Conservation (phyloP, 2,888 invertebrate genomes). For the Ectemnius cavifrons region DNA sequence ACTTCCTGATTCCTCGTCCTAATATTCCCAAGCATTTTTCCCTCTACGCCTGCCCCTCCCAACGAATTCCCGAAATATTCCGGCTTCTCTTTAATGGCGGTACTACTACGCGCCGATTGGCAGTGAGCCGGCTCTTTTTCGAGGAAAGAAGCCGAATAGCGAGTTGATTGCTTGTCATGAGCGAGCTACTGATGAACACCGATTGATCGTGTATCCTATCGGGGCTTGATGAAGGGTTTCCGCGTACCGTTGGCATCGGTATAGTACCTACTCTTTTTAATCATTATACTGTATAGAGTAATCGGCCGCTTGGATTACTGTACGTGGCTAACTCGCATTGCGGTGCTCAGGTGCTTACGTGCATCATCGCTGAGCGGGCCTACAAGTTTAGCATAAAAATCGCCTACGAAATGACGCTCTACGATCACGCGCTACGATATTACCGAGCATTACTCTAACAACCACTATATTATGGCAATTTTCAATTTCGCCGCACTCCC, state of each 20-base stretch:
- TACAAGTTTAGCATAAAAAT: constrained; percentile 55
- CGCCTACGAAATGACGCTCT: constrained; percentile 43
- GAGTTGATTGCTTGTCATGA: neutral
- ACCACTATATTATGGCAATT: constrained; percentile 60
- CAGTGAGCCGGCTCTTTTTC: neutral
- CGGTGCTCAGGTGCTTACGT: constrained; percentile 50
- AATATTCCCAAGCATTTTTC: constrained; percentile 4
- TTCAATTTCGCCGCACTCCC: constrained; percentile 59
- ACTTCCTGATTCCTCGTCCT: neutral
- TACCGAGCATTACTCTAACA: constrained; percentile 60
- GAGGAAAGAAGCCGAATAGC: neutral
- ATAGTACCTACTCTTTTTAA: constrained; percentile 2
- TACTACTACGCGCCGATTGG: neutral
- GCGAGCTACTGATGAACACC: neutral
- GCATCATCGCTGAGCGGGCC: constrained; percentile 29
- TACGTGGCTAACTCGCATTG: constrained; percentile 20
- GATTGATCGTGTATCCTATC: neutral
- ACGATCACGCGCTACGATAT: constrained; percentile 45
- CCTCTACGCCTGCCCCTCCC: neutral
- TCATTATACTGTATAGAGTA: constrained; percentile 24
- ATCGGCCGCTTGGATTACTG: constrained; percentile 41
- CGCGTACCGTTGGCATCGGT: neutral
- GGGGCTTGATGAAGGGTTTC: neutral
- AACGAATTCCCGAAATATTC: neutral
- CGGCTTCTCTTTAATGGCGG: neutral